Evolutionary conservation across 1,140 invertebrate genomes (phyloP), one percentile per base, ranked within the genome.

Genomic region (Drosophila burlai): DNA sequence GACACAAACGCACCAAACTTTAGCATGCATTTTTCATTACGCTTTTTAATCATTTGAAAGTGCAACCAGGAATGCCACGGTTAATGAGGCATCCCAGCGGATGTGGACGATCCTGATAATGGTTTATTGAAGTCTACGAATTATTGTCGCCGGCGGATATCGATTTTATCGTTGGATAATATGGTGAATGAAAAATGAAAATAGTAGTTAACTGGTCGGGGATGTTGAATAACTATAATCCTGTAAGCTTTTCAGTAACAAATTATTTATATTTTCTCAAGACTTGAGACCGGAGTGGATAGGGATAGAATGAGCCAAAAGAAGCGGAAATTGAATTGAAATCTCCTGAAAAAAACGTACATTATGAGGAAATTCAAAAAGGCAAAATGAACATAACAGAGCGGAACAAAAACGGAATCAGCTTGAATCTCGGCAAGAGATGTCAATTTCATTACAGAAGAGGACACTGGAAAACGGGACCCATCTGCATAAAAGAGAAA

Each of bases 401-500:
- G 46, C 55, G 69, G 68, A 73, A 73, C 69, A 82, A 85, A 64
- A 81, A 73, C 31, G 58, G 78, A 86, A 87, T 80, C 83, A 83
- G 59, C 63, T 80, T 69, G 83, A 84, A 84, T 84, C 84, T 78
- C 78, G 84, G 72, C 66, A 81, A 74, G 76, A 89, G 74, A 89
- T 89, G 84, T 90, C 84, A 84, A 84, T 89, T 89, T 89, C 85
- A 84, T 89, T 89, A 89, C 84, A 59, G 60, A 63, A 76, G 78
- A 64, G 64, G 57, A 80, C 76, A 74, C 61, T 49, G 46, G 21
- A 29, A 65, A 61, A 40, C 26, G 26, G 58, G 63, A 84, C 81
- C 84, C 84, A 89, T 89, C 84, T 89, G 85, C 84, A 89, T 89
- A 90, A 89, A 90, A 80, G 85, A 85, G 85, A 89, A 89, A 89